Evolutionary conservation across 2,888 invertebrate genomes (phyloP).

Genomic region (Catonia carolina): DNA sequence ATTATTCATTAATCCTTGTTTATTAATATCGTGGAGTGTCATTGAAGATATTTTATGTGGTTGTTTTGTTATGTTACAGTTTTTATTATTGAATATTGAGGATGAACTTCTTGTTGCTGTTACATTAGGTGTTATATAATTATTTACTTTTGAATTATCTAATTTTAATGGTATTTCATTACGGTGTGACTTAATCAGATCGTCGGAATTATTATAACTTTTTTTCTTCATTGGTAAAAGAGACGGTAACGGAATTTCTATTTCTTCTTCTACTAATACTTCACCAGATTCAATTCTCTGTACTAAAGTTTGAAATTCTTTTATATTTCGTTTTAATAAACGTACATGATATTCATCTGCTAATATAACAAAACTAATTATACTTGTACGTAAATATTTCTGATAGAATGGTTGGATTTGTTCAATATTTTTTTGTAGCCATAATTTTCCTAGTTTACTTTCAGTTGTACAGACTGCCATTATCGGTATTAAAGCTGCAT

Average conservation of each 20-base stretch:
- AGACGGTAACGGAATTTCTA: too few relatives aligned
- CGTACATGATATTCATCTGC: constrained; percentile 22
- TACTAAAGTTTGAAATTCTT: constrained; percentile 24
- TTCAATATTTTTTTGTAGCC: constrained; percentile 37
- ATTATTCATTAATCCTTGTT: background rate
- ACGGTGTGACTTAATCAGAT: too few relatives aligned
- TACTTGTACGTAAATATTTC: constrained; percentile 29
- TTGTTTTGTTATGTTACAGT: too few relatives aligned
- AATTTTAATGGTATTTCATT: too few relatives aligned
- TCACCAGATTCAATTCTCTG: constrained; percentile 15
- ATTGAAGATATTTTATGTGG: too few relatives aligned
- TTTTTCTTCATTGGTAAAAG: too few relatives aligned
- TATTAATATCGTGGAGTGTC: background rate
- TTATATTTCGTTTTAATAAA: constrained; percentile 21
- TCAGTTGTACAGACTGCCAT: constrained; percentile 25
- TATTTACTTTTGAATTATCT: too few relatives aligned
- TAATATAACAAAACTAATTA: constrained; percentile 18
- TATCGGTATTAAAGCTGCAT: constrained; percentile 31
- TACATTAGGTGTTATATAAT: too few relatives aligned
- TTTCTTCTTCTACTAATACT: constrained; percentile 12
- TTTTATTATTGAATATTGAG: too few relatives aligned
- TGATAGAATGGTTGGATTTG: constrained; percentile 34
- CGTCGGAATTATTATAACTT: too few relatives aligned
- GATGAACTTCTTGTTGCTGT: too few relatives aligned
- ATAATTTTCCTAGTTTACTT: constrained; percentile 27